These are phyloP conservation scores for Bucco capensis DNA, from an alignment of 2,113 vertebrate species.

Conservation along the genomic window DNA sequence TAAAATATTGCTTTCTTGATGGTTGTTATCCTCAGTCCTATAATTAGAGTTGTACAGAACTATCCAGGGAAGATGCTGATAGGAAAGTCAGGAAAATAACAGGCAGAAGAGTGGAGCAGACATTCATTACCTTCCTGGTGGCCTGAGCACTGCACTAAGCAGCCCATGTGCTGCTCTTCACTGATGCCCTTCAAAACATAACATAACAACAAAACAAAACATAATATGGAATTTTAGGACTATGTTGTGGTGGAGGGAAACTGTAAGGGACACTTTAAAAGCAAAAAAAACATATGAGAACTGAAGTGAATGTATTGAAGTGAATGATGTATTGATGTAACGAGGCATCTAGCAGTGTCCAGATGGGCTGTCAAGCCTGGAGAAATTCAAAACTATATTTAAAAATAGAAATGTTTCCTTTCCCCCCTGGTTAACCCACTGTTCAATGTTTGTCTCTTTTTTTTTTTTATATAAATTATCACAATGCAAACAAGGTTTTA, in stretches of 20 bases:
- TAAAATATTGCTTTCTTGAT: conserved; percentile 15
- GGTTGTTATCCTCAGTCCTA: neutral
- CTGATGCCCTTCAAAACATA: neutral
- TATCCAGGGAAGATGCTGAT: neutral
- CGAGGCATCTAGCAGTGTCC: neutral
- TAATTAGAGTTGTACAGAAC: conserved; percentile 16
- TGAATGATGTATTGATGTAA: neutral
- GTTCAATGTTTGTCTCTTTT: neutral
- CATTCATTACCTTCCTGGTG: neutral
- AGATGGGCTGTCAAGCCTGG: neutral
- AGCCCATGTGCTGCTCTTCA: neutral
- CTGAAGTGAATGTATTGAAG: neutral
- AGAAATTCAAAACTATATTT: neutral
- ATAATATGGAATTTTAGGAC: neutral
- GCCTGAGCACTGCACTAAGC: neutral
- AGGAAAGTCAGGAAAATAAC: neutral
- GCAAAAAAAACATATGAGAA: neutral
- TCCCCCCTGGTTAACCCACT: neutral
- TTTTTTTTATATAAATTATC: neutral
- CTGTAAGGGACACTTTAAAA: neutral
- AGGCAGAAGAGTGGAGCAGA: neutral
- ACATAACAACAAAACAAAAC: too few species aligned
- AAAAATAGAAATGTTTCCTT: neutral
- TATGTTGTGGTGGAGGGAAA: neutral
- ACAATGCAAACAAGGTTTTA: neutral